Evolutionary conservation across 2,797 vertebrate genomes (phyloP).

Genomic region (Spatula versicolor): DNA sequence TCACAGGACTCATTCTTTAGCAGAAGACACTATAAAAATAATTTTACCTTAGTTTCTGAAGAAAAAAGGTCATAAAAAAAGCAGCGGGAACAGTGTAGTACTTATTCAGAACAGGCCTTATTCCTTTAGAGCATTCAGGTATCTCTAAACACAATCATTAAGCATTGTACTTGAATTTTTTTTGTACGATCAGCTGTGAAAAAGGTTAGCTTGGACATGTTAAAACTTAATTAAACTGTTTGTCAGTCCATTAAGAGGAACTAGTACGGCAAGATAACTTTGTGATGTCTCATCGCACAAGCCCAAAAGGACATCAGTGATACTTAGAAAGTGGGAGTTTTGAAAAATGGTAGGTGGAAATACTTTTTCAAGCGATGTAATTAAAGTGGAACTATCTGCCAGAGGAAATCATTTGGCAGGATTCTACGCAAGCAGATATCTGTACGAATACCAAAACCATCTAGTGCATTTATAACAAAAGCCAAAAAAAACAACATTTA

Average conservation of each 20-base stretch:
- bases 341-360: conserved; percentile 19
- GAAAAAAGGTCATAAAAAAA: neutral
- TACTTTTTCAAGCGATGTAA: neutral
- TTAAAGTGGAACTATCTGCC: neutral
- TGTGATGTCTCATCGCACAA: neutral
- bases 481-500: neutral
- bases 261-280: conserved; percentile 1
- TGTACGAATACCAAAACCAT: neutral
- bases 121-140: neutral
- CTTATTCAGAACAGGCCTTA: neutral
- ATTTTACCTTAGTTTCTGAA: neutral
- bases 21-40: neutral
- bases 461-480: neutral
- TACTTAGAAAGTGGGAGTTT: conserved; percentile 38
- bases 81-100: neutral
- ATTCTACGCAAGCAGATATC: neutral
- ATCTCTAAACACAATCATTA: neutral
- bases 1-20: neutral
- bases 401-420: neutral
- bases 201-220: conserved; percentile 11
- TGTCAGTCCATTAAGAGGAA: conserved; percentile 26
- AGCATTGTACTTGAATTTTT: neutral
- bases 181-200: neutral
- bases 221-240: neutral
- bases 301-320: neutral